phyloP scores from a whole-genome alignment of 2,797 vertebrate genomes.

The Neopelma chrysocephalum region DNA sequence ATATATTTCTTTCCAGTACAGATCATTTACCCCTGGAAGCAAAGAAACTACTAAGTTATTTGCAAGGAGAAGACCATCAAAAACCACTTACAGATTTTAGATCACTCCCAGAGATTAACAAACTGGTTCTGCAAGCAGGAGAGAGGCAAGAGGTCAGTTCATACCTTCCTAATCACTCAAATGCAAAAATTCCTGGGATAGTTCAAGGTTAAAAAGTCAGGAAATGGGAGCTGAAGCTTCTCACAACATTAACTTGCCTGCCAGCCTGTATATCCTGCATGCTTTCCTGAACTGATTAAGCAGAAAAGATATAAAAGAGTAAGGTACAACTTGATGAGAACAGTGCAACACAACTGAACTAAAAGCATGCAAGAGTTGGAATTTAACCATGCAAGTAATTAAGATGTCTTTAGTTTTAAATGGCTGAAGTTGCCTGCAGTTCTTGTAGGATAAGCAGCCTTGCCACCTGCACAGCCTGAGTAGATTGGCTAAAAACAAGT shows the following conservation, averaged over 20 bases:
- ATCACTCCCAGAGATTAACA: constrained; percentile 49
- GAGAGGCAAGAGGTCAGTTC: constrained; percentile 38
- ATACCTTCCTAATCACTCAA: constrained; percentile 55
- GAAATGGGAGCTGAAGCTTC: constrained; percentile 42
- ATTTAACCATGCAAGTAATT: background rate
- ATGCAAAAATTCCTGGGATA: constrained; percentile 66
- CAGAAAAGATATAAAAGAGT: constrained; percentile 8
- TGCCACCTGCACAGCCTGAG: background rate
- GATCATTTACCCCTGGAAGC: background rate
- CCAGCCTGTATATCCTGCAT: constrained; percentile 32
- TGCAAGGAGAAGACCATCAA: background rate
- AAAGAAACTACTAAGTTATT: background rate
- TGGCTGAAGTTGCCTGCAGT: background rate
- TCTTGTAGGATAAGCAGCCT: background rate
- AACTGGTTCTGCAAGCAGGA: constrained; percentile 50
- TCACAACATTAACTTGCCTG: constrained; percentile 65
- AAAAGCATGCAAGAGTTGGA: background rate
- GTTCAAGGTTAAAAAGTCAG: constrained; percentile 61
- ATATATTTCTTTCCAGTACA: background rate
- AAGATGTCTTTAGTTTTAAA: background rate
- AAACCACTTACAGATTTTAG: constrained; percentile 33
- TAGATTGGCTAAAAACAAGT: background rate
- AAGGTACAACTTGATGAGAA: constrained; percentile 7
- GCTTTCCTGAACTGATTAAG: constrained; percentile 32
- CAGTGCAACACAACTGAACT: background rate